Evolutionary conservation across 2,888 invertebrate species (phyloP), one percentile per base, ranked within the genome.

Genomic region (Trissoscelio sp.): DNA sequence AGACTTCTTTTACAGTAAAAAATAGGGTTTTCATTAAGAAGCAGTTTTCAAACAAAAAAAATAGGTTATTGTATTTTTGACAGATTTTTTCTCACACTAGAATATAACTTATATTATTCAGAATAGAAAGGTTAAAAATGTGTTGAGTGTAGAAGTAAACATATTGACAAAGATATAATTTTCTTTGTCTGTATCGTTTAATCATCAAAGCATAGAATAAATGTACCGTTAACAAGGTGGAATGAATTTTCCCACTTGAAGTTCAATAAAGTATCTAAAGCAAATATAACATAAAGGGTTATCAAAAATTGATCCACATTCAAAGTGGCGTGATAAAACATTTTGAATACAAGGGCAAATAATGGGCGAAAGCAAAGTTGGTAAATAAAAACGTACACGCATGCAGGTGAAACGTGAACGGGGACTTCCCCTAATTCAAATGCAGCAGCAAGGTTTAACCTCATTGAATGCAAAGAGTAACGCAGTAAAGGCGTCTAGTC

Each of bases 381-480:
- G 66, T n/a, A 58, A 70, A 78, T 78, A 78, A 72, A 77, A 70
- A 67, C 44, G 34, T 46, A 6, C 12, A 51, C 31, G 53, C 12
- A 34, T 62, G 66, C 28, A 18, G 14, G 57, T 18, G 42, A 18
- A 46, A 20, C 9, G 34, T 24, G 20, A 5, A 5, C 39, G 9
- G 48, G 31, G 67, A 31, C 20, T 69, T 81, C 73, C 73, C 81
- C 73, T 74, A 74, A 58, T 81, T 74, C 55, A 69, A 78, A 78
- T 74, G 67, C 81, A 69, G 58, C 31, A 67, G 69, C 81, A 69
- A 78, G 73, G 78, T 81, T 73, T 78, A 81, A 81, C 81, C 69
- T 81, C 69, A 58, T 79, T 83, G 81, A 73, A 79, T 75, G 77
- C 37, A 83, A 79, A 83, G 81, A 83, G 83, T 81, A 70, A 58